A percentile compares a stretch with the other conserved stretches of the same genome.
These are phyloP conservation scores for Oreohelix idahoensis DNA, from an alignment of 1,140 invertebrate species.

Conservation along the genomic window DNA sequence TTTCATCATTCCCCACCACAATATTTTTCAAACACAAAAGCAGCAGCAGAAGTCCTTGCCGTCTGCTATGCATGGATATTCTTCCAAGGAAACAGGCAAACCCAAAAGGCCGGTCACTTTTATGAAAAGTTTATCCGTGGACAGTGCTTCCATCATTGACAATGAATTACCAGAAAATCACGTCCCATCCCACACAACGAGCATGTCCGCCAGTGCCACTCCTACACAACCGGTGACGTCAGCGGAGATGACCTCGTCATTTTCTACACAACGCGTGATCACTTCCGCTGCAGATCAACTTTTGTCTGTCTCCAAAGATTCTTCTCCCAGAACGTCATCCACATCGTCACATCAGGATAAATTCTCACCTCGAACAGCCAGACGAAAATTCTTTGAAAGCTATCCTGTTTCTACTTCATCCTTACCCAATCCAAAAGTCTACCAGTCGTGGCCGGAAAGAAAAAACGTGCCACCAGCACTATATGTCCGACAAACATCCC, in stretches of 20 bases:
- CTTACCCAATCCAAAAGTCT: constrained; percentile 8
- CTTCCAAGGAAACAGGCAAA: not conserved
- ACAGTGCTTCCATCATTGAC: constrained; percentile 4
- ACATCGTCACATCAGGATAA: constrained; percentile 43
- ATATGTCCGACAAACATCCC: constrained; percentile 15
- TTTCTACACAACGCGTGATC: not conserved
- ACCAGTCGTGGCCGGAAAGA: constrained; percentile 55
- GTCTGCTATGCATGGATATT: not conserved
- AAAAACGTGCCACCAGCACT: not conserved
- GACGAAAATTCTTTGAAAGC: constrained; percentile 58
- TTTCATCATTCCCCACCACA: constrained; percentile 46
- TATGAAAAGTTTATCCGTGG: constrained; percentile 51
- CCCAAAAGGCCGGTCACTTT: constrained; percentile 40
- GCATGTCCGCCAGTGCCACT: constrained; percentile 38
- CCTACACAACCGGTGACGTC: constrained; percentile 37
- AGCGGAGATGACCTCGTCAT: constrained; percentile 9
- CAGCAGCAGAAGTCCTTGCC: constrained; percentile 29
- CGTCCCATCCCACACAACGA: not conserved
- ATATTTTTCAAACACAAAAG: constrained; percentile 5
- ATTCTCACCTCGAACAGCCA: constrained; percentile 52
- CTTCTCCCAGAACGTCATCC: not conserved
- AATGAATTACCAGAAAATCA: not conserved
- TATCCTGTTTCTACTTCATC: not conserved
- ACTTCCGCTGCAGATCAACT: not conserved
- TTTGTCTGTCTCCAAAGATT: constrained; percentile 11